Conservation (phyloP, 2,888 invertebrate genomes). For the Drosophila imparisetae region DNA sequence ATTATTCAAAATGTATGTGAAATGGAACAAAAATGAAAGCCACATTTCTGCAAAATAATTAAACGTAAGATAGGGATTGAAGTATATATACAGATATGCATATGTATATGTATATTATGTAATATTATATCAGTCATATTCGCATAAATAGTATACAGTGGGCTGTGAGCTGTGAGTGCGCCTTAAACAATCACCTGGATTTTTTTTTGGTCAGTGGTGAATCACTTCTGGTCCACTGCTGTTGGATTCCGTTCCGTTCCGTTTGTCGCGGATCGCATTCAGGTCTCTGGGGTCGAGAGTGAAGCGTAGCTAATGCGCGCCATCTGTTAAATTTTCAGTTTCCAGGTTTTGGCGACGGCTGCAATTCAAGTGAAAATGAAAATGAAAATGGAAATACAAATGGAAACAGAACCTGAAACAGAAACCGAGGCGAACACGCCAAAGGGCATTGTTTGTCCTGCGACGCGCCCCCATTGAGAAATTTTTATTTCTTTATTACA, state of each 20-base stretch:
- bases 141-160: neutral
- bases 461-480: conserved; percentile 37
- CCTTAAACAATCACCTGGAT: conserved; percentile 21
- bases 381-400: conserved; percentile 21
- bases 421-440: conserved; percentile 34
- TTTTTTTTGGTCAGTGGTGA: conserved; percentile 18
- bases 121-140: neutral
- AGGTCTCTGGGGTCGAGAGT: conserved; percentile 62
- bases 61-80: neutral
- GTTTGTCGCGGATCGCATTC: conserved; percentile 20
- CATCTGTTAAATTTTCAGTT: conserved; percentile 79
- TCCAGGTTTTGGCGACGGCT: conserved; percentile 44
- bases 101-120: neutral
- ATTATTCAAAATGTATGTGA: neutral
- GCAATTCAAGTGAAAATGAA: conserved; percentile 39
- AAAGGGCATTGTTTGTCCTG: conserved; percentile 56
- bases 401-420: neutral
- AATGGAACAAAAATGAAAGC: neutral
- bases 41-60: neutral
- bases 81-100: neutral
- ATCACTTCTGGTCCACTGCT: conserved; percentile 43
- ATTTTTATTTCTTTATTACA: conserved; percentile 72
- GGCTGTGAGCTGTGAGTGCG: neutral
- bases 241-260: neutral
- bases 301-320: conserved; percentile 76